These are phyloP conservation scores for Lutraria rhynchaena DNA, from an alignment of 1,140 invertebrate genomes.

Conservation along the genomic window DNA sequence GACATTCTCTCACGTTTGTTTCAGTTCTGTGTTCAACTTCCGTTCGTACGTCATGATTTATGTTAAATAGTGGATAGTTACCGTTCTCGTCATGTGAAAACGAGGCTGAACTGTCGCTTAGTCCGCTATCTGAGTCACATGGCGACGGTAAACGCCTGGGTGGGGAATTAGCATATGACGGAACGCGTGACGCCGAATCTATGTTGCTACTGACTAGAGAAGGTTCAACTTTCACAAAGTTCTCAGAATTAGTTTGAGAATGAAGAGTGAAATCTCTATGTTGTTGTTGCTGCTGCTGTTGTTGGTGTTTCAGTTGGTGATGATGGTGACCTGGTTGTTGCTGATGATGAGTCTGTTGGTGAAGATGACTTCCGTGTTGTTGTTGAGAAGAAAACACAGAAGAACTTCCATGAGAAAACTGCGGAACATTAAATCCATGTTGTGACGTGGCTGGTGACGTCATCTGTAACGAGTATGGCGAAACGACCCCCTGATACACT, in stretches of 20 bases:
- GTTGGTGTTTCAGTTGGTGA: neutral
- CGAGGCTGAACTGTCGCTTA: slow-evolving; percentile 51
- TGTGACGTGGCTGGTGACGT: slow-evolving; percentile 33
- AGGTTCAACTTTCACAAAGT: slow-evolving; percentile 28
- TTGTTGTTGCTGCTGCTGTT: neutral
- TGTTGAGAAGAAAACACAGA: neutral
- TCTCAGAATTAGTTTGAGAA: neutral
- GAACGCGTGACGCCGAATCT: slow-evolving; percentile 13
- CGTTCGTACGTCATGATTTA: slow-evolving; percentile 19
- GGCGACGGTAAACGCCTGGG: slow-evolving; percentile 45
- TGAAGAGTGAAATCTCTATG: slow-evolving; percentile 1
- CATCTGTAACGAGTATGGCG: slow-evolving; percentile 49
- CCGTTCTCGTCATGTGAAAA: slow-evolving; percentile 59
- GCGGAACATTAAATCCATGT: slow-evolving; percentile 26
- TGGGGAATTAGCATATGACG: slow-evolving; percentile 25
- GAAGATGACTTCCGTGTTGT: neutral
- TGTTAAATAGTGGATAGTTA: slow-evolving; percentile 49
- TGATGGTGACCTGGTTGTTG: neutral
- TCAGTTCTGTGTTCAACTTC: slow-evolving; percentile 4
- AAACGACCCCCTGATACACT: slow-evolving; percentile 47
- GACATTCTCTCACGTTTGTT: neutral
- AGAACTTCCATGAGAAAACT: neutral
- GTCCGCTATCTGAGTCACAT: slow-evolving; percentile 54
- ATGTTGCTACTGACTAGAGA: neutral
- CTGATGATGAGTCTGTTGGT: slow-evolving; percentile 1